Conservation (phyloP, 2,797 vertebrate species). For the Lagorchestes hirsutus region DNA sequence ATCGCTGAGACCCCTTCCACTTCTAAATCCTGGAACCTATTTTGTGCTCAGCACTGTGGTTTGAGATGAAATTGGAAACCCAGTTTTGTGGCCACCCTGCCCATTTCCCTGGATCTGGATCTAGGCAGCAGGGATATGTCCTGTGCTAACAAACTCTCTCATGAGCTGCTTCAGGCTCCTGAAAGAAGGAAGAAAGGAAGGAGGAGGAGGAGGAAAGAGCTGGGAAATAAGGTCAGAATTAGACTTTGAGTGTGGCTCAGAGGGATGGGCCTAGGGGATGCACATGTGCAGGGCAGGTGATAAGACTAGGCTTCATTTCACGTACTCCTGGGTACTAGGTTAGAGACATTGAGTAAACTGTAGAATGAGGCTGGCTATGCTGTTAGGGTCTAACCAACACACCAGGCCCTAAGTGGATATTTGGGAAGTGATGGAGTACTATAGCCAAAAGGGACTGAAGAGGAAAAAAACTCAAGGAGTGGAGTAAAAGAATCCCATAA, state of each 20-base stretch:
- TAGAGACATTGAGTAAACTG: slow-evolving; percentile 84
- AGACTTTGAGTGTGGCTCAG: neutral
- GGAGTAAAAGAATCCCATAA: slow-evolving; percentile 82
- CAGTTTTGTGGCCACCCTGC: neutral
- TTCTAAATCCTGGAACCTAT: neutral
- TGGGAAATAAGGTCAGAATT: slow-evolving; percentile 33
- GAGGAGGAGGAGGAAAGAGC: slow-evolving; percentile 81
- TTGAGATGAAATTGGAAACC: neutral
- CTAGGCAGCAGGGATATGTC: neutral
- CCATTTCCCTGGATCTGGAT: neutral
- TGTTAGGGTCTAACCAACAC: slow-evolving; percentile 82
- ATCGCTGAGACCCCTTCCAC: neutral
- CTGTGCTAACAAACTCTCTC: neutral
- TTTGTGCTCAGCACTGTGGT: neutral
- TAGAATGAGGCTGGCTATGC: slow-evolving; percentile 82
- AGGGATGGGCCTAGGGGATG: neutral
- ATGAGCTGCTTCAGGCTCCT: slow-evolving; percentile 64
- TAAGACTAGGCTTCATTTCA: slow-evolving; percentile 82
- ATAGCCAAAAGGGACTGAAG: slow-evolving; percentile 65
- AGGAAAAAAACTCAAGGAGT: slow-evolving; percentile 72
- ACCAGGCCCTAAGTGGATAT: slow-evolving; percentile 82
- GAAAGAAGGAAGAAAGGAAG: slow-evolving; percentile 73
- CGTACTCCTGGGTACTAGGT: slow-evolving; percentile 81
- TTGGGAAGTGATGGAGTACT: slow-evolving; percentile 83
- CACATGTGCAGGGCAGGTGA: slow-evolving; percentile 77